Evolutionary conservation across 2,113 vertebrate species (phyloP).

Genomic region (Anguilla rostrata): DNA sequence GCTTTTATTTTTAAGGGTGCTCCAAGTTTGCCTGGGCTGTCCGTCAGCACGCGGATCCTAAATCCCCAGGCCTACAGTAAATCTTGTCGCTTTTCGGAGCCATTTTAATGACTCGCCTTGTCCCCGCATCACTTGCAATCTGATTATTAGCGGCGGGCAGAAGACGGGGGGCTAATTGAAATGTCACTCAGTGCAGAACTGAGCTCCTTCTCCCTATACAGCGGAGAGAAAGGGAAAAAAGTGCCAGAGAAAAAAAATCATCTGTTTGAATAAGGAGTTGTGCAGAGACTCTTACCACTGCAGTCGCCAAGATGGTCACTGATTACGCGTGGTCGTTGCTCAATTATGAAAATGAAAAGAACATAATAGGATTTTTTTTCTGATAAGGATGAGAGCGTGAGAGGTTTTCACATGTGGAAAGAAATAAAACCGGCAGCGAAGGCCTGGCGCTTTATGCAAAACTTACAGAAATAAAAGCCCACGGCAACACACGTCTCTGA

Average conservation of each 20-base stretch:
- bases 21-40: slow-evolving; percentile 3
- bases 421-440: not conserved
- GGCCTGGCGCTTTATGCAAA: not conserved
- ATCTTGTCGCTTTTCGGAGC: slow-evolving; percentile 55
- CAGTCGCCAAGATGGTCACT: slow-evolving; percentile 48
- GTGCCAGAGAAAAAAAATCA: slow-evolving; percentile 46
- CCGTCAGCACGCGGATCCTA: slow-evolving; percentile 53
- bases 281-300: slow-evolving; percentile 30
- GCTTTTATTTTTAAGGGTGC: slow-evolving; percentile 49
- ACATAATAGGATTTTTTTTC: slow-evolving; percentile 28
- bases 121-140: slow-evolving; percentile 62
- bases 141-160: slow-evolving; percentile 61
- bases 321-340: slow-evolving; percentile 48
- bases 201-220: slow-evolving; percentile 38
- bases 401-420: slow-evolving; percentile 16
- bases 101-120: slow-evolving; percentile 65
- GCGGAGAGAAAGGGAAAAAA: not conserved
- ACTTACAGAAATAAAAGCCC: not conserved
- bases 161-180: slow-evolving; percentile 71
- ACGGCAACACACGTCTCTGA: not conserved
- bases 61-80: slow-evolving; percentile 50
- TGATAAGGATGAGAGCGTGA: slow-evolving; percentile 28
- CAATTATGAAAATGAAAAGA: slow-evolving; percentile 33
- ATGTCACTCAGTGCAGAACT: slow-evolving; percentile 66
- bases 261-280: slow-evolving; percentile 55